Evolutionary conservation across 2,113 vertebrate genomes (phyloP), one percentile per base, ranked within the genome.

Genomic region (Prolemur simus): DNA sequence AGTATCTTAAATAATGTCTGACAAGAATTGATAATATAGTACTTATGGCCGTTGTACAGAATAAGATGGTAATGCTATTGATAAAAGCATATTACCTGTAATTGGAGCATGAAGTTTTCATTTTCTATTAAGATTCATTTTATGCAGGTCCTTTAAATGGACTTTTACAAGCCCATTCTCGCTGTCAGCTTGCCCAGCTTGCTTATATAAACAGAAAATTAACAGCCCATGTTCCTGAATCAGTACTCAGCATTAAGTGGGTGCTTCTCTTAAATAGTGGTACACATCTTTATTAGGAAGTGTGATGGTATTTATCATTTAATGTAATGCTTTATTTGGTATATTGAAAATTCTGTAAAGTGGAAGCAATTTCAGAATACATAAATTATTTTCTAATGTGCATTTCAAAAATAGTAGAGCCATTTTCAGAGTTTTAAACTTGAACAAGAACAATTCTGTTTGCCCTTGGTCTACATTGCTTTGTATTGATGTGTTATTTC

Each of bases 171-270:
- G 29, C 12, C 66, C n/a, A 17, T 93, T 66, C 27, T 23, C 52
- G 21, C 25, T 78, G 29, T 82, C 73, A n/a, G 13, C 21, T 42
- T 88, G 45, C 34, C 49, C 11, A 60, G 21, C 25, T 94, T 90
- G n/a, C 80, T 96, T 91, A 89, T 20, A 86, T 32, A 95, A 76
- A 96, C 90, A 89, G 69, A 96, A 95, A 96, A 93, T 97, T 93
- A 96, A 83, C 45, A 93, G 80, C 42, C 73, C 37, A 25, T 73
- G 21, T 45, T 82, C 56, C 95, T 88, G 45, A 94, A 78, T 91
- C 52, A 82, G 92, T 94, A 91, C 88, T 86, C 37, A 87, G 39
- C 63, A 89, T 64, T 92, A 93, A 96, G 63, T 92, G 63, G 23
- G 14, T 73, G 15, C 39, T 52, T 85, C 89, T 96, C 52, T 93